Percentiles rank a stretch among this genome's conserved stretches.
phyloP scores from a whole-genome alignment of 1,140 invertebrate species.

The Meloidogyne floridensis region DNA sequence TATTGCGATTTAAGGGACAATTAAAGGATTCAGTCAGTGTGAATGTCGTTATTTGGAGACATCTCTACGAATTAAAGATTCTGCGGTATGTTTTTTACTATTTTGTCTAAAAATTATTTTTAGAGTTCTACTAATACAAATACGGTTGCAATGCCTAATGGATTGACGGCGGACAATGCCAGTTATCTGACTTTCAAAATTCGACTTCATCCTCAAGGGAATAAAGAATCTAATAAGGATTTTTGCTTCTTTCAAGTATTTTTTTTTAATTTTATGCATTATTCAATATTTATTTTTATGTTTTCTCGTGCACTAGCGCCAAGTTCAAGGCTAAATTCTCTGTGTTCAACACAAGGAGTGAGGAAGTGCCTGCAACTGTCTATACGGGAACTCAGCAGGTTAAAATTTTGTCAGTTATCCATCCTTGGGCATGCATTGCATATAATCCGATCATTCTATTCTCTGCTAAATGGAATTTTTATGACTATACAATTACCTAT shows the following conservation, averaged over 20 bases:
- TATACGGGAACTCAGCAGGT: conserved; percentile 62
- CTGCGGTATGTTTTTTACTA: background rate
- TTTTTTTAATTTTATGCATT: conserved; percentile 18
- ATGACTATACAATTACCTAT: no score
- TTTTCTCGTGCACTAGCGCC: conserved; percentile 50
- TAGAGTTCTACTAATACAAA: background rate
- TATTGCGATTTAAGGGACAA: conserved; percentile 48
- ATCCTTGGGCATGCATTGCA: no score
- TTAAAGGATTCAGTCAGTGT: conserved; percentile 62
- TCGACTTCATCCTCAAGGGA: conserved; percentile 63
- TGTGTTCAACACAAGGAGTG: conserved; percentile 56
- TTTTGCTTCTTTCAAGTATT: conserved; percentile 65
- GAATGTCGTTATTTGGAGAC: conserved; percentile 64
- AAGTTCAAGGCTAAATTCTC: conserved; percentile 61
- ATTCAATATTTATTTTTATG: conserved; percentile 32
- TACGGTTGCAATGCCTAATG: conserved; percentile 15
- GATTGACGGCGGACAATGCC: conserved; percentile 12
- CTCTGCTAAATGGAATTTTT: no score
- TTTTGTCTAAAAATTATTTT: background rate
- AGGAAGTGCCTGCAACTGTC: conserved; percentile 63
- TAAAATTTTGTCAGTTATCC: background rate
- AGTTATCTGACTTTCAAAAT: conserved; percentile 54
- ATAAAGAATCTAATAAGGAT: conserved; percentile 66
- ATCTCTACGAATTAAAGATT: conserved; percentile 55
- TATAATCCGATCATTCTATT: no score